These are phyloP conservation scores for Melanerpes formicivorus DNA, from an alignment of 2,113 vertebrate species.

Conservation along the genomic window DNA sequence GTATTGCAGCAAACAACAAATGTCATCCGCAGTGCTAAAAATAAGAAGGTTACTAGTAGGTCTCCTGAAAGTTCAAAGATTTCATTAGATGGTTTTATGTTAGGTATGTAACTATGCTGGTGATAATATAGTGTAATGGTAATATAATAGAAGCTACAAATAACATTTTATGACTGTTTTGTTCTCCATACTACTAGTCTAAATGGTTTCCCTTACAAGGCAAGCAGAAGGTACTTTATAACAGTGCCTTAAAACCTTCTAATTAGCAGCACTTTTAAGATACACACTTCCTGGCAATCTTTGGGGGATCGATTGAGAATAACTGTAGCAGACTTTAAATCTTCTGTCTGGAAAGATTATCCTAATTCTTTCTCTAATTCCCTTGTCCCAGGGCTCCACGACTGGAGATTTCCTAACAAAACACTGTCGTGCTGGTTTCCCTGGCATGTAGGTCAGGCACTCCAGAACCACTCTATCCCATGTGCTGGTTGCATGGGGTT, in stretches of 20 bases:
- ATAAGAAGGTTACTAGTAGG: slow-evolving; percentile 20
- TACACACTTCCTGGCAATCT: slow-evolving; percentile 62
- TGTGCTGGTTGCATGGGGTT: background rate
- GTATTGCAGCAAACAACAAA: slow-evolving; percentile 23
- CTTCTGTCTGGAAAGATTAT: slow-evolving; percentile 64
- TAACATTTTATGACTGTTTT: slow-evolving; percentile 40
- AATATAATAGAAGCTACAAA: slow-evolving; percentile 70
- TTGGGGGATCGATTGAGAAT: slow-evolving; percentile 47
- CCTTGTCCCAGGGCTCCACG: slow-evolving; percentile 17
- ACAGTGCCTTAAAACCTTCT: slow-evolving; percentile 64
- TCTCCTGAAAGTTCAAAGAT: slow-evolving; percentile 57
- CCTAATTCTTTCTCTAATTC: slow-evolving; percentile 64
- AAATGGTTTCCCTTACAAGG: slow-evolving; percentile 39
- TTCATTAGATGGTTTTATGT: slow-evolving; percentile 60
- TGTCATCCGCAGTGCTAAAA: slow-evolving; percentile 10
- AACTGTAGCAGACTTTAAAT: slow-evolving; percentile 65
- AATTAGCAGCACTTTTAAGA: slow-evolving; percentile 66
- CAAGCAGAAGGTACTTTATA: slow-evolving; percentile 48
- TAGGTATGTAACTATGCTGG: slow-evolving; percentile 41
- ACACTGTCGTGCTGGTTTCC: background rate
- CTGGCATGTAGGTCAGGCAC: background rate
- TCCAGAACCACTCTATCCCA: background rate
- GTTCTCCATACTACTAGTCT: slow-evolving; percentile 8
- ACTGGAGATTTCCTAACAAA: slow-evolving; percentile 41
- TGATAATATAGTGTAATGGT: slow-evolving; percentile 59